phyloP scores from a whole-genome alignment of 2,113 vertebrate genomes.

The Leptobrachium ailaonicum region DNA sequence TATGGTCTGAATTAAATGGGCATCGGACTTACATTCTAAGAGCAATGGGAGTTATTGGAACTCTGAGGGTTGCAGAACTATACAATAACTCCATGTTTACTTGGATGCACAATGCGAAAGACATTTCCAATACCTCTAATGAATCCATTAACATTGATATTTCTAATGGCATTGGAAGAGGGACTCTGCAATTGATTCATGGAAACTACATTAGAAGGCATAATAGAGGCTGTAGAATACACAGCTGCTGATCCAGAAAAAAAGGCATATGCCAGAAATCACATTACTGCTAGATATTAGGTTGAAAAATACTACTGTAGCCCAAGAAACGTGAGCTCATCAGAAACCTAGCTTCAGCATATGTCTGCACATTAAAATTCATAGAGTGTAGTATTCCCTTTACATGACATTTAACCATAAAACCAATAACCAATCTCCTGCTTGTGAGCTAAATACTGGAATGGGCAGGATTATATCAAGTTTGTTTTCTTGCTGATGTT shows the following conservation, averaged over 20 bases:
- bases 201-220: constrained; percentile 37
- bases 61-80: not conserved
- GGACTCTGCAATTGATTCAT: constrained; percentile 43
- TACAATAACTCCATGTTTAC: constrained; percentile 7
- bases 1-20: too few species aligned
- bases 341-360: constrained; percentile 42
- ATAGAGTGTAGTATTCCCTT: constrained; percentile 46
- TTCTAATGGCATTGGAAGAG: constrained; percentile 35
- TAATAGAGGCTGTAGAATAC: constrained; percentile 38
- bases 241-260: constrained; percentile 49
- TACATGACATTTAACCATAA: constrained; percentile 51
- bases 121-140: constrained; percentile 34
- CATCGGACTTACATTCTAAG: not conserved
- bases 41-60: not conserved
- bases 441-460: constrained; percentile 33
- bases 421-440: constrained; percentile 44
- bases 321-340: constrained; percentile 42
- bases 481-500: constrained; percentile 20
- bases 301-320: constrained; percentile 41
- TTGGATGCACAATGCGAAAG: constrained; percentile 27
- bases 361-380: constrained; percentile 48
- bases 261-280: constrained; percentile 48
- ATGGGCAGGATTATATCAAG: constrained; percentile 13
- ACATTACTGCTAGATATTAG: constrained; percentile 50
- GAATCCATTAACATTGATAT: constrained; percentile 41